These are phyloP conservation scores for Porites lobata DNA, from an alignment of 92 coral and sea anemone species.

Conservation along the genomic window DNA sequence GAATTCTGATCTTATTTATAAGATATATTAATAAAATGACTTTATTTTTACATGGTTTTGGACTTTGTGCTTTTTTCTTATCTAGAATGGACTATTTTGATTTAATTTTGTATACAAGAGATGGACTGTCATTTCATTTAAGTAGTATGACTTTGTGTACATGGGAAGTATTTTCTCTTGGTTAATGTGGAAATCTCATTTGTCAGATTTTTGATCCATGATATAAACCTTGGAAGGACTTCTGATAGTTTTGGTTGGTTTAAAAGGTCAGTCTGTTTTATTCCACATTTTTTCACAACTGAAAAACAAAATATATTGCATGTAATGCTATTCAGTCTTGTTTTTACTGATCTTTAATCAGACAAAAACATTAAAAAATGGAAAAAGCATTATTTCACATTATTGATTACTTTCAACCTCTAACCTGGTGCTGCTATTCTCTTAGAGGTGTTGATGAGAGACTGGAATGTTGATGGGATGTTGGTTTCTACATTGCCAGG, in stretches of 20 bases:
- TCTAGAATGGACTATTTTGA: too few relatives aligned
- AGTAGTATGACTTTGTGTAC: neutral
- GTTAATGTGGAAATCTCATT: constrained; percentile 32
- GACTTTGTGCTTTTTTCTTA: too few relatives aligned
- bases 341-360: too few relatives aligned
- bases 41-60: too few relatives aligned
- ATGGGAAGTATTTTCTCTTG: constrained; percentile 46
- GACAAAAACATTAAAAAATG: too few relatives aligned
- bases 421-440: constrained; percentile 40
- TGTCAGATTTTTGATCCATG: constrained; percentile 36
- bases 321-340: neutral
- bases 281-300: constrained; percentile 23
- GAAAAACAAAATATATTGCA: neutral
- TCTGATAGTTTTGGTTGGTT: constrained; percentile 55
- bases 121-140: neutral
- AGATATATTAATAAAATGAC: too few relatives aligned
- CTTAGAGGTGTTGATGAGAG: constrained; percentile 18
- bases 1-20: too few relatives aligned
- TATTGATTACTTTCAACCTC: neutral
- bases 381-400: neutral
- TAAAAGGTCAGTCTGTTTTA: constrained; percentile 38
- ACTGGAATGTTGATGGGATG: constrained; percentile 18
- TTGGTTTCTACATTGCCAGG: constrained; percentile 18
- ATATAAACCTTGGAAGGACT: constrained; percentile 58
- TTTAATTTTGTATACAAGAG: too few relatives aligned